Percentiles rank a stretch among this genome's conserved stretches.
These are phyloP conservation scores for Oryzaephilus surinamensis DNA, from an alignment of 1,140 invertebrate genomes.

Conservation along the genomic window DNA sequence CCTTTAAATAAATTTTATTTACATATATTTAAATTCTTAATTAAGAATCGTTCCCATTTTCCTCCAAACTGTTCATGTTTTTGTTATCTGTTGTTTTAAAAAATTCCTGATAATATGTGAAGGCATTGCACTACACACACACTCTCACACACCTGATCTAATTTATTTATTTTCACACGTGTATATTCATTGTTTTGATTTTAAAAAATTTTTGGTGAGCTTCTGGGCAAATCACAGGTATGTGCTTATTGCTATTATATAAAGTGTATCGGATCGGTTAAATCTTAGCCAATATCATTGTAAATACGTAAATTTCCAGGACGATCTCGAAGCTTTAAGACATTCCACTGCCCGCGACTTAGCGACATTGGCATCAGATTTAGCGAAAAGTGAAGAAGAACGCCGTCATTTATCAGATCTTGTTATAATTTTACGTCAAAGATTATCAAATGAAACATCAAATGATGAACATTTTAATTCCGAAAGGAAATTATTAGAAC, in stretches of 20 bases:
- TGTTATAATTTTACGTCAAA: conserved; percentile 51
- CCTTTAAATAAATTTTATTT: no score
- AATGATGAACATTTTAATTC: conserved; percentile 47
- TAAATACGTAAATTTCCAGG: conserved; percentile 38
- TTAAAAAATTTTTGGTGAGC: conserved; percentile 16
- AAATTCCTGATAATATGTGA: no score
- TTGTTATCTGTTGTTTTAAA: no score
- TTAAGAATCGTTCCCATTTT: no score
- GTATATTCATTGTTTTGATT: no score
- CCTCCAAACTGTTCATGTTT: no score
- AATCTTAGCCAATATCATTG: not conserved
- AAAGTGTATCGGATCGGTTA: not conserved
- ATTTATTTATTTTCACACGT: no score
- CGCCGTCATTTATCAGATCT: conserved; percentile 53
- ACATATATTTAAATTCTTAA: no score
- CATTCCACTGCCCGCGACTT: conserved; percentile 52
- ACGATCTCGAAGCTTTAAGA: conserved; percentile 55
- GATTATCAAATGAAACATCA: conserved; percentile 39
- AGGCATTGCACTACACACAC: no score
- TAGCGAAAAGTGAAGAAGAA: conserved; percentile 52
- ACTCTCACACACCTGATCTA: no score
- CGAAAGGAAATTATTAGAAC: conserved; percentile 58
- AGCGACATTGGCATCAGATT: conserved; percentile 43
- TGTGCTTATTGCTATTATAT: conserved; percentile 21
- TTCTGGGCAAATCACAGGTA: conserved; percentile 25